Evolutionary conservation across 2,113 vertebrate species (phyloP).

Genomic region (Xiphophorus couchianus): DNA sequence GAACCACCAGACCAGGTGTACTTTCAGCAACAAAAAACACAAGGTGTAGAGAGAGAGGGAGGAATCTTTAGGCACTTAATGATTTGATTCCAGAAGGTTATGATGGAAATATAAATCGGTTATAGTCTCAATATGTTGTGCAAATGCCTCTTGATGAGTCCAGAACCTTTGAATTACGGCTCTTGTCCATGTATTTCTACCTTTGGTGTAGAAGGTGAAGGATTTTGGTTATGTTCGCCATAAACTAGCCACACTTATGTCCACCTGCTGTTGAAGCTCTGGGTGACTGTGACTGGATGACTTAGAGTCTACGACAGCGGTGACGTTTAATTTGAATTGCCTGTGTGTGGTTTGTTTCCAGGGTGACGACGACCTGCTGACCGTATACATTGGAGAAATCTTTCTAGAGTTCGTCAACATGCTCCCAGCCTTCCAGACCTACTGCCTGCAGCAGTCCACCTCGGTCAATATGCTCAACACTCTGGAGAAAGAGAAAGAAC

Average conservation of each 20-base stretch:
- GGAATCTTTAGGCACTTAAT: no score
- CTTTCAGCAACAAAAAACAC: no score
- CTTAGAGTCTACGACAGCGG: background rate
- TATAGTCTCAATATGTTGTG: no score
- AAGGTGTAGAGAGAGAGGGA: no score
- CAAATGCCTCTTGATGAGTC: no score
- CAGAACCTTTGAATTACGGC: background rate
- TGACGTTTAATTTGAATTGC: background rate
- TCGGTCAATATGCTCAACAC: conserved; percentile 90
- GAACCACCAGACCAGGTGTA: no score
- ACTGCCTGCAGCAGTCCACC: conserved; percentile 91
- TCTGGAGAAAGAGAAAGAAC: conserved; percentile 93
- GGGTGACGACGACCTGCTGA: conserved; percentile 90
- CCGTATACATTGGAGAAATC: conserved; percentile 89
- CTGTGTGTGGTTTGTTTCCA: conserved; percentile 58
- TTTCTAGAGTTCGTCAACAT: conserved; percentile 94
- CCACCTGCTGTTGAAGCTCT: background rate
- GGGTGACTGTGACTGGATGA: background rate
- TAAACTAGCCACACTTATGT: background rate
- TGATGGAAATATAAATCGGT: no score
- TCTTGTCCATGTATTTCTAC: no score
- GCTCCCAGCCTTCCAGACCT: conserved; percentile 94
- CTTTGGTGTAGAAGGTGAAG: no score
- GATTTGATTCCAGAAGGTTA: no score
- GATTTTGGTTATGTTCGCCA: no score